Percentiles rank a stretch among this genome's conserved stretches.
phyloP scores from a whole-genome alignment of 2,113 vertebrate genomes.

The Trichomycterus rosablanca region DNA sequence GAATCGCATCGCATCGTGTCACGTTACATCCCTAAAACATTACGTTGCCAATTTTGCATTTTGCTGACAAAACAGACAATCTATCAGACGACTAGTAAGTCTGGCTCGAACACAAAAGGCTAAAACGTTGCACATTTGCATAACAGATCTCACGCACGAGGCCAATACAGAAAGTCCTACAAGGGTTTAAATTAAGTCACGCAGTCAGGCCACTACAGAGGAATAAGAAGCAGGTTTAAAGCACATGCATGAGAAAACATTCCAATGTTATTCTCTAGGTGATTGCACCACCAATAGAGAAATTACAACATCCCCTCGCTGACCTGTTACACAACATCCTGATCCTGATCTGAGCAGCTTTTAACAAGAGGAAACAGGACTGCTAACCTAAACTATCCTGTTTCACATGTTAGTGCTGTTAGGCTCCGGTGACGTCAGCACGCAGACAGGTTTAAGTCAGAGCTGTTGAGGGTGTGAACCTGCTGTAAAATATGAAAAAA shows the following conservation, averaged over 20 bases:
- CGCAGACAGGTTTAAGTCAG: not conserved
- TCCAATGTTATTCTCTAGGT: not conserved
- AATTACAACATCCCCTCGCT: conserved; percentile 10
- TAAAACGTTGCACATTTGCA: no score
- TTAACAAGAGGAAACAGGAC: not conserved
- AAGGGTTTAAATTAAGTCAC: no score
- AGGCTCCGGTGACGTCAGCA: no score
- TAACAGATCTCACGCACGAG: no score
- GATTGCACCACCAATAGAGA: conserved; percentile 3
- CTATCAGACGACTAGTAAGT: no score
- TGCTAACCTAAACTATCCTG: no score
- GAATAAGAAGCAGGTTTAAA: not conserved
- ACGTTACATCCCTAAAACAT: no score
- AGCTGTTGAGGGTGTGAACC: conserved; percentile 7
- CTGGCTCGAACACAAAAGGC: no score
- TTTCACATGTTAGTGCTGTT: not conserved
- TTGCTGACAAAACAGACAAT: no score
- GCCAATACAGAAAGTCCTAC: not conserved
- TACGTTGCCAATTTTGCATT: no score
- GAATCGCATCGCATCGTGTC: no score
- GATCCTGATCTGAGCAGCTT: not conserved
- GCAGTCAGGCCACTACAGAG: no score
- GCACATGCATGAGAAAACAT: not conserved
- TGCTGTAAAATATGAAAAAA: conserved; percentile 1
- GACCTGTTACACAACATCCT: conserved; percentile 34